phyloP scores from a whole-genome alignment of 1,140 invertebrate genomes.

The Heliconius nattereri region DNA sequence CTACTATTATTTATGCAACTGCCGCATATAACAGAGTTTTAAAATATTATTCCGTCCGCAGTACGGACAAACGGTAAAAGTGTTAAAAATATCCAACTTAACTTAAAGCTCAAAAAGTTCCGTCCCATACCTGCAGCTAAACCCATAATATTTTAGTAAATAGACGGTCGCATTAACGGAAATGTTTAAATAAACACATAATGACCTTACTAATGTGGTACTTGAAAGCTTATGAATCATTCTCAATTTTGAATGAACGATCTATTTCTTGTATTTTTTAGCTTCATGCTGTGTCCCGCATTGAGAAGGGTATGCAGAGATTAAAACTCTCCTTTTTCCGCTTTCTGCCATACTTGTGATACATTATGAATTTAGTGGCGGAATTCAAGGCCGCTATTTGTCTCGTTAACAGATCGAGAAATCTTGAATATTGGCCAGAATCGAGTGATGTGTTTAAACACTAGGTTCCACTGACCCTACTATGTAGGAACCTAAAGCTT shows the following conservation, averaged over 20 bases:
- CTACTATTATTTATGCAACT: too few relatives aligned
- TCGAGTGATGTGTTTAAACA: too few relatives aligned
- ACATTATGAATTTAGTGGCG: not conserved
- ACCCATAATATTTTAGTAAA: not conserved
- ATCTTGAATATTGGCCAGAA: too few relatives aligned
- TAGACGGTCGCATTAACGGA: not conserved
- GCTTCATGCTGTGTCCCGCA: not conserved
- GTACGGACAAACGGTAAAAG: too few relatives aligned
- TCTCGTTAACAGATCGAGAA: too few relatives aligned
- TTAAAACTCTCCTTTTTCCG: not conserved
- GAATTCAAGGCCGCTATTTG: not conserved
- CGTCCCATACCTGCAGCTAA: not conserved
- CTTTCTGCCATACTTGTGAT: not conserved
- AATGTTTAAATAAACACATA: conserved; percentile 12
- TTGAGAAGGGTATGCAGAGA: not conserved
- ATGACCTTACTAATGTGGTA: conserved; percentile 10
- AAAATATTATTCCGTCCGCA: too few relatives aligned
- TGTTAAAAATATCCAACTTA: too few relatives aligned
- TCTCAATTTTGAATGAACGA: not conserved
- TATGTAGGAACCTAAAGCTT: too few relatives aligned
- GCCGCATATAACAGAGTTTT: too few relatives aligned
- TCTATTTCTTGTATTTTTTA: not conserved
- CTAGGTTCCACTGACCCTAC: too few relatives aligned
- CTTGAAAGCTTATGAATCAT: conserved; percentile 6
- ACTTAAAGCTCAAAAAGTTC: not conserved